Conservation (phyloP, 2,113 vertebrate genomes). For the Vicugna pacos region DNA sequence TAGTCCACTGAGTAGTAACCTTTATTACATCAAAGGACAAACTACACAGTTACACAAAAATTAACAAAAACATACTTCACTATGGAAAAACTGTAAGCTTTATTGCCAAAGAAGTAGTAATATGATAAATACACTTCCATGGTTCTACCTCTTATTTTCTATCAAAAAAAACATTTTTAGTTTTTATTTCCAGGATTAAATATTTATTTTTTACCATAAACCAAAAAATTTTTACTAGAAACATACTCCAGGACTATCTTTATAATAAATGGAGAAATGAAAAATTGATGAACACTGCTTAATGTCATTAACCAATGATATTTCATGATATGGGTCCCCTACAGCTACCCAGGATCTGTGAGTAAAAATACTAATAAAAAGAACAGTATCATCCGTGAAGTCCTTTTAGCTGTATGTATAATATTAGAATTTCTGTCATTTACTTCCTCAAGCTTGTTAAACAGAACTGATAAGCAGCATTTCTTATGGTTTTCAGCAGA, state of each 20-base stretch:
- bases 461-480: constrained; percentile 34
- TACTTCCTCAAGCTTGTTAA: background rate
- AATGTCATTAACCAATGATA: background rate
- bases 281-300: background rate
- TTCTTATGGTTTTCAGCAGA: background rate
- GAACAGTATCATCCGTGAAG: background rate
- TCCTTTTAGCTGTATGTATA: background rate
- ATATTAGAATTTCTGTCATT: background rate
- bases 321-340: background rate
- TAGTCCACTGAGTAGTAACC: background rate
- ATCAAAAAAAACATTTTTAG: background rate
- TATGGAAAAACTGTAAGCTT: background rate
- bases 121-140: background rate
- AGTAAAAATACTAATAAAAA: constrained; percentile 7
- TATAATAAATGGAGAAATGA: constrained; percentile 18
- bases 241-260: background rate
- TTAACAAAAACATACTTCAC: background rate
- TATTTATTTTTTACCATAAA: background rate
- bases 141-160: background rate
- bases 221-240: constrained; percentile 27
- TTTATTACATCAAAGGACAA: background rate
- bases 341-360: background rate
- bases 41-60: constrained; percentile 3
- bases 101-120: background rate
- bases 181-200: constrained; percentile 16